These are phyloP conservation scores for Luperina testacea DNA, from an alignment of 2,888 invertebrate genomes.

Conservation along the genomic window DNA sequence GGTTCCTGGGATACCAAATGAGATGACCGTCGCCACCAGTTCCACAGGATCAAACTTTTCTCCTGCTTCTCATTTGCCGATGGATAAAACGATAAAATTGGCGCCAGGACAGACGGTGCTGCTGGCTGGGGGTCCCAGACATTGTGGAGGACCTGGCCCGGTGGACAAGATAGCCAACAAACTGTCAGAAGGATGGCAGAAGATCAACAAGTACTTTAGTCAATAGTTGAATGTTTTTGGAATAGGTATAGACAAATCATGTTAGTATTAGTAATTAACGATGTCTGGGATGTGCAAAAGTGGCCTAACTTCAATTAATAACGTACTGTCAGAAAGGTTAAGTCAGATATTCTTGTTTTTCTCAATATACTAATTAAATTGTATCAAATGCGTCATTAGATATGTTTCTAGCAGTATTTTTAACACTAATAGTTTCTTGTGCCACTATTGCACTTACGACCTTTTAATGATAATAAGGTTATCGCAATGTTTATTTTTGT, in stretches of 20 bases:
- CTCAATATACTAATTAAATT: background rate
- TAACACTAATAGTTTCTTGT: background rate
- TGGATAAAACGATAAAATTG: conserved; percentile 79
- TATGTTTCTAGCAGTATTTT: background rate
- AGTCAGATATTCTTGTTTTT: background rate
- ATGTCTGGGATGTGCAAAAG: background rate
- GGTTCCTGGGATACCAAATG: conserved; percentile 81
- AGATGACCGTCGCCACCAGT: conserved; percentile 82
- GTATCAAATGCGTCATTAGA: background rate
- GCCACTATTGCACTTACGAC: background rate
- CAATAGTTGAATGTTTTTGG: conserved; percentile 51
- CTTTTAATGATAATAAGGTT: background rate
- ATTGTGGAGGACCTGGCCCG: conserved; percentile 86
- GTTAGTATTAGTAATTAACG: background rate
- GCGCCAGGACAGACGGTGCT: conserved; percentile 81
- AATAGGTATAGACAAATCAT: background rate
- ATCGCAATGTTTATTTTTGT: conserved; percentile 11
- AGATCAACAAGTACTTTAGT: conserved; percentile 86
- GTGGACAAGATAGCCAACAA: conserved; percentile 87
- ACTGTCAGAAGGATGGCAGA: conserved; percentile 87
- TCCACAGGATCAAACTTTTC: conserved; percentile 81
- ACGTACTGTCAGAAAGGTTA: too few relatives aligned
- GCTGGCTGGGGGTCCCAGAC: conserved; percentile 81
- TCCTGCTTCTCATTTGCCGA: conserved; percentile 74
- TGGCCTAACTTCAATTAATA: background rate